Conservation (phyloP, 2,113 vertebrate species). For the Hemiscyllium ocellatum region DNA sequence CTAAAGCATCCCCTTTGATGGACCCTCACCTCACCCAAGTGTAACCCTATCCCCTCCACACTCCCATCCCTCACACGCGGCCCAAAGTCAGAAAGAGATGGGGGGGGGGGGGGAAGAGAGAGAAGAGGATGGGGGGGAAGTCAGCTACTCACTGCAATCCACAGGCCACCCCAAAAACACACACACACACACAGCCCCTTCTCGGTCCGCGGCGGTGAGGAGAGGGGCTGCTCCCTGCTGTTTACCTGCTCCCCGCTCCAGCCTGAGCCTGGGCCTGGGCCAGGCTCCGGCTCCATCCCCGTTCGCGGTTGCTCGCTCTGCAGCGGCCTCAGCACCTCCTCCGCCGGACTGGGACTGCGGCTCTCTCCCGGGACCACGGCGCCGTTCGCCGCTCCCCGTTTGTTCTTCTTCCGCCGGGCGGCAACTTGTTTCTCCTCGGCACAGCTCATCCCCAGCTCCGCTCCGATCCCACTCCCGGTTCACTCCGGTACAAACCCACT, state of each 20-base stretch:
- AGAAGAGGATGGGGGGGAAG: too few relatives aligned
- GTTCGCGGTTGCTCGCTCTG: background rate
- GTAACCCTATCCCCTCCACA: background rate
- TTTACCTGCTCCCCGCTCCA: slow-evolving; percentile 29
- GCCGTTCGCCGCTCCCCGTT: background rate
- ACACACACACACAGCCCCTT: background rate
- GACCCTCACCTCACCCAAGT: background rate
- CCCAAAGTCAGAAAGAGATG: background rate
- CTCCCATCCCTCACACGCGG: background rate
- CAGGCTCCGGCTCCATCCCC: background rate
- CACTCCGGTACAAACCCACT: background rate
- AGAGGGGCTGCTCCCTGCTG: background rate
- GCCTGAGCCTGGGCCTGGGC: background rate
- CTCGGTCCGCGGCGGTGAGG: too few relatives aligned
- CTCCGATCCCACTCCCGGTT: background rate
- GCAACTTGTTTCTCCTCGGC: slow-evolving; percentile 32
- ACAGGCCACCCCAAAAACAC: background rate
- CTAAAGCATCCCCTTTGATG: background rate
- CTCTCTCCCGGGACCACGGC: slow-evolving; percentile 7
- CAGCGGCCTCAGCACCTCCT: background rate
- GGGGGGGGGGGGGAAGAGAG: too few relatives aligned
- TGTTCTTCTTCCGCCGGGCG: slow-evolving; percentile 22
- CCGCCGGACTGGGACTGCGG: slow-evolving; percentile 1
- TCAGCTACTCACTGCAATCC: background rate
- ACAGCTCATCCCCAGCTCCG: slow-evolving; percentile 8